phyloP scores from a whole-genome alignment of 2,113 vertebrate species.

The Lethenteron reissneri region DNA sequence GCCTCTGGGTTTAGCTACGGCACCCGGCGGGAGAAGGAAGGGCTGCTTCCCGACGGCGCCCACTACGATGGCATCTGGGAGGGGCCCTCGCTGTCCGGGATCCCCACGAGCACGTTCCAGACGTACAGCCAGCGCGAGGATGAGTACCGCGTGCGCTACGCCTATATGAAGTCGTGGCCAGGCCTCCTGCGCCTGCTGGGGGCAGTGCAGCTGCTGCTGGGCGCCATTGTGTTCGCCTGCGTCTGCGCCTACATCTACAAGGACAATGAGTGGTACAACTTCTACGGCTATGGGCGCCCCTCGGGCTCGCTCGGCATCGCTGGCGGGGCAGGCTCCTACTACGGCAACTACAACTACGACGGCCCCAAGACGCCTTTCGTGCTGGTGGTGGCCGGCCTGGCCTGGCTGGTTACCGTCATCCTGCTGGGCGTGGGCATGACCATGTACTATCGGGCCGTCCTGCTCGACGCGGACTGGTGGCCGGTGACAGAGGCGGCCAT shows the following conservation, averaged over 20 bases:
- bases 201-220: slow-evolving; percentile 46
- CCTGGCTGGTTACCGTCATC: slow-evolving; percentile 54
- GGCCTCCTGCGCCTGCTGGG: slow-evolving; percentile 59
- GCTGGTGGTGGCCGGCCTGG: slow-evolving; percentile 46
- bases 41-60: too few relatives aligned
- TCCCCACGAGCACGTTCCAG: slow-evolving; percentile 21
- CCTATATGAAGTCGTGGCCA: slow-evolving; percentile 89
- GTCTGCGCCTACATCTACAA: slow-evolving; percentile 77
- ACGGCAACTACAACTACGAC: slow-evolving; percentile 32
- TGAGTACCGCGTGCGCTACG: slow-evolving; percentile 42
- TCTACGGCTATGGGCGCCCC: slow-evolving; percentile 19
- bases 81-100: too few relatives aligned
- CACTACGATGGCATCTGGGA: too few relatives aligned
- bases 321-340: slow-evolving; percentile 12
- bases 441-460: slow-evolving; percentile 71
- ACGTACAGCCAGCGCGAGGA: slow-evolving; percentile 52
- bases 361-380: slow-evolving; percentile 70
- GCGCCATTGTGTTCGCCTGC: slow-evolving; percentile 68
- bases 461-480: slow-evolving; percentile 78
- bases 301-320: slow-evolving; percentile 23
- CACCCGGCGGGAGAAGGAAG: neutral
- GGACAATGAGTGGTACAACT: slow-evolving; percentile 51
- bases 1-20: neutral
- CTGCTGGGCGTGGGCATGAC: slow-evolving; percentile 64
- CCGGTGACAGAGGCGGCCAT: slow-evolving; percentile 61